phyloP scores from a whole-genome alignment of 2,888 invertebrate species.

The Leptogaster cylindrica region DNA sequence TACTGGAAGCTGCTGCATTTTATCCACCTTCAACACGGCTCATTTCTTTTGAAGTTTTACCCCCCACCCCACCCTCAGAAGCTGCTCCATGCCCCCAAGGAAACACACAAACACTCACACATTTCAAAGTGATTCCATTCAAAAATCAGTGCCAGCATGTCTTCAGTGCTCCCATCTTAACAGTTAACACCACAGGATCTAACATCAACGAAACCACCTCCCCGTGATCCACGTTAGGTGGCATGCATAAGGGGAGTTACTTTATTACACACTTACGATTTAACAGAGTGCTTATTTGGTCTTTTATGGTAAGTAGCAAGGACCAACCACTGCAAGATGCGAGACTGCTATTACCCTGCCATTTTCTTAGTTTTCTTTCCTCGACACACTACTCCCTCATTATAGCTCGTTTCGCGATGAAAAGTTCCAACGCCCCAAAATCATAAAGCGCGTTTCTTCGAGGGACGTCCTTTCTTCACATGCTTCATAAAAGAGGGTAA shows the following conservation, averaged over 20 bases:
- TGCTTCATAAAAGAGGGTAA: too few relatives aligned
- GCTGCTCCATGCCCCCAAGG: too few relatives aligned
- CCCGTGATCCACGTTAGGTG: background rate
- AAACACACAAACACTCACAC: too few relatives aligned
- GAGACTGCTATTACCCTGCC: background rate
- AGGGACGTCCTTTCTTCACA: too few relatives aligned
- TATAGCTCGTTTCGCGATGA: background rate
- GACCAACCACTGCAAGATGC: conserved; percentile 7
- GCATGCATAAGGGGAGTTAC: conserved; percentile 9
- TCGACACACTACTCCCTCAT: background rate
- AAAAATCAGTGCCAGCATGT: background rate
- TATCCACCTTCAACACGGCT: conserved; percentile 33
- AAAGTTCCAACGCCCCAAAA: too few relatives aligned
- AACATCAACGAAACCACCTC: too few relatives aligned
- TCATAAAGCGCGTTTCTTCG: too few relatives aligned
- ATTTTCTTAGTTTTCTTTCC: background rate
- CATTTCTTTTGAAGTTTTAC: conserved; percentile 34
- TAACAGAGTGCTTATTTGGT: conserved; percentile 37
- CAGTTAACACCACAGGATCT: background rate
- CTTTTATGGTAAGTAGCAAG: conserved; percentile 25
- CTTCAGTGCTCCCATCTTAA: conserved; percentile 10
- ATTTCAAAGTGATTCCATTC: conserved; percentile 21
- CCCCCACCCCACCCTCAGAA: background rate
- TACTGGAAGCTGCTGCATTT: conserved; percentile 30
- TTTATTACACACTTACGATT: conserved; percentile 34